Percentiles rank a stretch among this genome's conserved stretches.
Conservation (phyloP, 2,797 vertebrate genomes). For the Alcedo atthis region DNA sequence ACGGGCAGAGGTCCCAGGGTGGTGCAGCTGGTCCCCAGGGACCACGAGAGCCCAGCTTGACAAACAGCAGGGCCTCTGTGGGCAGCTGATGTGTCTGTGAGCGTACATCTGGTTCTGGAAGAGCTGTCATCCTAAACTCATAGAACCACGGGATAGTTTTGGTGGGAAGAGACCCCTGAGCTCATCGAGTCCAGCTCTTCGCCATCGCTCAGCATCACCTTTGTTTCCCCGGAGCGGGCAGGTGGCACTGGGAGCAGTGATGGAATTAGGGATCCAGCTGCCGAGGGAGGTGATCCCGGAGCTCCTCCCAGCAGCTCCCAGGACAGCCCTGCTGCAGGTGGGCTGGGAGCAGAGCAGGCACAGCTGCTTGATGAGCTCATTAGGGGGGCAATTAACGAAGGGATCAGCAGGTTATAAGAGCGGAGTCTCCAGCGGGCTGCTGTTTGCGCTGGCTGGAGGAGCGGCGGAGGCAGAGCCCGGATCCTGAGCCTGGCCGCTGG, state of each 20-base stretch:
- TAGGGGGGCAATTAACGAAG: background rate
- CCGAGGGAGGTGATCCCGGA: background rate
- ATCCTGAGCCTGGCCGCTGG: accelerated
- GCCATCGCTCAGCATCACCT: background rate
- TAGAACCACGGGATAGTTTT: background rate
- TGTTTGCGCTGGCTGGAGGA: accelerated
- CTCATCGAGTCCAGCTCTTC: background rate
- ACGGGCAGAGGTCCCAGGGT: accelerated
- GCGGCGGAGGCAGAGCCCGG: accelerated
- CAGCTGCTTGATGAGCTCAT: background rate
- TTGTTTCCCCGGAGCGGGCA: background rate
- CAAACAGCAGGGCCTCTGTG: accelerated
- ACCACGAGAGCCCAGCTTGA: background rate
- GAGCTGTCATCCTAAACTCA: background rate
- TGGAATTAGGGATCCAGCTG: background rate
- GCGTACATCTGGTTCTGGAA: background rate
- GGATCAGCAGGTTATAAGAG: background rate
- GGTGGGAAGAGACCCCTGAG: background rate
- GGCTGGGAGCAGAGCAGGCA: background rate
- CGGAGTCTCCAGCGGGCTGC: accelerated
- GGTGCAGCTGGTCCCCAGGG: background rate
- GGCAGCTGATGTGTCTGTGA: background rate
- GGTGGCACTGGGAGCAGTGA: background rate
- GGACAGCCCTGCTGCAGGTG: background rate
- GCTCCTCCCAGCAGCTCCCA: background rate